A percentile compares a stretch with the other conserved stretches of the same genome.
These are phyloP conservation scores for Porites evermanni DNA, from an alignment of 92 coral and sea anemone species.

Conservation along the genomic window DNA sequence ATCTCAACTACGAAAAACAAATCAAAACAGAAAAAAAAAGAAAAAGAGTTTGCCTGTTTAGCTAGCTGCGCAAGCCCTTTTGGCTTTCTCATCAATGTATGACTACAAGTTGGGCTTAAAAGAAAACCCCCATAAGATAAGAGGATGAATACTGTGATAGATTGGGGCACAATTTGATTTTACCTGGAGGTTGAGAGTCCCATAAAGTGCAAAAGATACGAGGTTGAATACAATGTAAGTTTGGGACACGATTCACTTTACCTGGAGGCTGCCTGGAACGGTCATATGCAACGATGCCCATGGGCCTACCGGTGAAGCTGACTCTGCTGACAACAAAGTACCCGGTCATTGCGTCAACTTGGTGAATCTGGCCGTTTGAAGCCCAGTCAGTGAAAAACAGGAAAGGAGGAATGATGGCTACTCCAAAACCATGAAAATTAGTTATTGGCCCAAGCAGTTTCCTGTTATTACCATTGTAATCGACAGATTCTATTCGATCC, in stretches of 20 bases:
- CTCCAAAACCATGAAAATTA: conserved; percentile 54
- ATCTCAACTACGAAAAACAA: no score
- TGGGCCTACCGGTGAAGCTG: conserved; percentile 26
- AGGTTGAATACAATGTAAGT: no score
- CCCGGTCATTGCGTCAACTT: conserved; percentile 39
- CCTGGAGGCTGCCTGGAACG: conserved; percentile 72
- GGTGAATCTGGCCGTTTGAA: conserved; percentile 27
- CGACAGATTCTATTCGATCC: conserved; percentile 64
- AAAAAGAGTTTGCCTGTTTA: no score
- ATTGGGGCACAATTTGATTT: no score
- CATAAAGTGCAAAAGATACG: no score
- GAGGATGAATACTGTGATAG: no score
- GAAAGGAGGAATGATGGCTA: conserved; percentile 45
- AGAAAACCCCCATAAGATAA: no score
- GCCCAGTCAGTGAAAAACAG: conserved; percentile 71
- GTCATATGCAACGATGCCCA: conserved; percentile 69
- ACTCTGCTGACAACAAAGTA: conserved; percentile 22
- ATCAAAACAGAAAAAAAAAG: no score
- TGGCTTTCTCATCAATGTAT: no score
- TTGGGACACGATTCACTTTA: conserved; percentile 4
- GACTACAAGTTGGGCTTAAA: no score
- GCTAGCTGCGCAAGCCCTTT: no score
- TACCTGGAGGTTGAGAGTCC: no score
- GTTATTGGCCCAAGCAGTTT: conserved; percentile 2
- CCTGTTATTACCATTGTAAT: conserved; percentile 57